Evolutionary conservation across 2,888 invertebrate species (phyloP).

Genomic region (Alloplasta piceator): DNA sequence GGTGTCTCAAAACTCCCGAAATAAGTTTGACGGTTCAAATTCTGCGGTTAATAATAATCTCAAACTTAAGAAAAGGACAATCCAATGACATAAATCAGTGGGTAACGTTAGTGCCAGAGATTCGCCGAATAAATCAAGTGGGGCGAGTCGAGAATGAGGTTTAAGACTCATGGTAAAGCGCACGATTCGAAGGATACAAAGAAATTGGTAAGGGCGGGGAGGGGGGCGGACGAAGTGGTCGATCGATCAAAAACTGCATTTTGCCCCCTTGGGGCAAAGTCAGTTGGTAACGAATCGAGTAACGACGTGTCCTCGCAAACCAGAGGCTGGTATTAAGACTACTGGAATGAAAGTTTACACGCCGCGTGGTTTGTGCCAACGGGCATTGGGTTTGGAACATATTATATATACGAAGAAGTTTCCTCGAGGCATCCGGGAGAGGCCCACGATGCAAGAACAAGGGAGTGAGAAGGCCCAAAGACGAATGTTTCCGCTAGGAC

Average conservation of each 20-base stretch:
- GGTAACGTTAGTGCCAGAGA: too few relatives aligned
- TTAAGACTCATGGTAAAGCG: too few relatives aligned
- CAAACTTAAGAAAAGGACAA: too few relatives aligned
- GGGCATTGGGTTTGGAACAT: constrained; percentile 3
- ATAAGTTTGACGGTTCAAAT: too few relatives aligned
- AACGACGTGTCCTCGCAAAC: constrained; percentile 31
- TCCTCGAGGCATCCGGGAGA: constrained; percentile 16
- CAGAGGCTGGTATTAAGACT: background rate
- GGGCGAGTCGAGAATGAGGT: too few relatives aligned
- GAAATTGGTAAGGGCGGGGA: too few relatives aligned
- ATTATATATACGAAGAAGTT: constrained; percentile 8
- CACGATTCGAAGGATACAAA: too few relatives aligned
- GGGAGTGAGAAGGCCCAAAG: constrained; percentile 36
- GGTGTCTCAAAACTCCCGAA: too few relatives aligned
- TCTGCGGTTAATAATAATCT: too few relatives aligned
- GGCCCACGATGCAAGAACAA: constrained; percentile 29
- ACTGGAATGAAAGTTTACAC: constrained; percentile 51
- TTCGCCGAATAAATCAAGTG: too few relatives aligned
- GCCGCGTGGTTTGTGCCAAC: background rate
- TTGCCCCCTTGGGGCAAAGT: constrained; percentile 44
- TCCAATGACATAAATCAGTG: too few relatives aligned
- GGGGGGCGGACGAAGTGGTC: too few relatives aligned
- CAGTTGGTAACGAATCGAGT: constrained; percentile 39
- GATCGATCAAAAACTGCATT: constrained; percentile 53
- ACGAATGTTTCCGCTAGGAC: constrained; percentile 62